Evolutionary conservation across 37 sponge, comb jelly and placozoan species (phyloP).

Genomic region (Amphimedon queenslandica): DNA sequence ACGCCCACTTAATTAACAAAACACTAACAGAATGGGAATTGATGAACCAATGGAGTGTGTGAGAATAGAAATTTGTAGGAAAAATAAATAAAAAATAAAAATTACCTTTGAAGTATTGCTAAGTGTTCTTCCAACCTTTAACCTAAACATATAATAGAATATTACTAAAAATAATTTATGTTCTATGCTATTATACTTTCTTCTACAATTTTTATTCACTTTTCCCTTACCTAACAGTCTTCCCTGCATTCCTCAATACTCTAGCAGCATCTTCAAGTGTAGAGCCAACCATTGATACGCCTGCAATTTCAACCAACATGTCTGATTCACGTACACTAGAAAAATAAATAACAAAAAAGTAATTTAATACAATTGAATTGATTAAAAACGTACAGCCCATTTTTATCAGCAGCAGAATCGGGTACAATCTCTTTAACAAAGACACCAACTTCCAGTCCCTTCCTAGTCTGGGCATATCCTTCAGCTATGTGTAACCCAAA

Average conservation of each 20-base stretch:
- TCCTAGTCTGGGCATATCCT: constrained; percentile 10
- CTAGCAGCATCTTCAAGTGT: constrained; percentile 11
- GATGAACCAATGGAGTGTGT: too few species aligned
- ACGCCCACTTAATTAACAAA: too few species aligned
- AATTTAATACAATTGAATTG: background rate
- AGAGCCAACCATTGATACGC: constrained; percentile 1
- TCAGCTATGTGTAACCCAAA: constrained; percentile 43
- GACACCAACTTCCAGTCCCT: constrained; percentile 21
- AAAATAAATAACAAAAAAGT: background rate
- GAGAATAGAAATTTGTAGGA: too few species aligned
- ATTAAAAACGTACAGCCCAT: constrained; percentile 30
- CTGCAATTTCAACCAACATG: constrained; percentile 25
- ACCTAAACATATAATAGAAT: background rate
- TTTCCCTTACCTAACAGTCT: background rate
- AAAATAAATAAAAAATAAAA: too few species aligned
- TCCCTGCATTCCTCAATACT: constrained; percentile 4
- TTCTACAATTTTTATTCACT: too few species aligned
- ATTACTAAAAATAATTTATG: too few species aligned
- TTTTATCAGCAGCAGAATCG: constrained; percentile 26
- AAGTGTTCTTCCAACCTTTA: background rate
- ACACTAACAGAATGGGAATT: too few species aligned
- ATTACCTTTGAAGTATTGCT: too few species aligned
- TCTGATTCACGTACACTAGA: constrained; percentile 39
- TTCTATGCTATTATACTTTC: too few species aligned
- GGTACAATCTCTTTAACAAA: constrained; percentile 50